Base-by-base conservation (phyloP, 2,888 invertebrate genomes). In the Bruchidius siliquastri region DNA sequence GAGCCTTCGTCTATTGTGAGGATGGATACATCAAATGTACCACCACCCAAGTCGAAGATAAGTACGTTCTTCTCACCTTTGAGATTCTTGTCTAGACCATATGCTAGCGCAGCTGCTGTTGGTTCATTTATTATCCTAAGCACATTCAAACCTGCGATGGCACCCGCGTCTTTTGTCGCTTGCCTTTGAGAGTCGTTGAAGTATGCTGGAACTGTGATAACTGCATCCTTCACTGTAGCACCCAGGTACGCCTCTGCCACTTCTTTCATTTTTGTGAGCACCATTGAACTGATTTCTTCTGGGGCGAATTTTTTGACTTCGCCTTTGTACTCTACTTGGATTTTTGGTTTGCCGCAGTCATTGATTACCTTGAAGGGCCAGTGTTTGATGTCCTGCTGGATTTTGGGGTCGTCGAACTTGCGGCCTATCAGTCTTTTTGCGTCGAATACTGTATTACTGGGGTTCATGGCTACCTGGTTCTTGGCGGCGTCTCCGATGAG, bases 61-160 rank as follows among this genome's bases (percentile, higher is more conserved):
- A 22, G 92, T 91, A 92, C 91, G 81, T 82, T 81, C 66, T 71
- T 78, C 72, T 82, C 81, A 2, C 81, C 81, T 72, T 80, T 80
- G 21, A 81, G 71, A 73, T 81, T 82, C 76, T 82, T 82, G 72
- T 82, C 81, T 32, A 82, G 75, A 20, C 81, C 81, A 73, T 82
- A 81, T 13, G 81, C 81, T 10, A 82, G 73, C 21, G 77, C 82
- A 77, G 78, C 81, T 77, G 77, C 74, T 68, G 80, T 78, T 4
- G 95, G 94, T 83, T 95, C 94, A 84, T 94, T 94, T 82, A 94
- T 93, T 80, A 96, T 95, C 75, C 95, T 89, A 30, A 96, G 87
- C 8, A 96, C 94, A 84, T 95, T 95, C 70, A 96, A 85, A 8
- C 92, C 81, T 13, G 81, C 82, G 21, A 81, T 88, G 76, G 79